Evolutionary conservation across 2,888 invertebrate genomes (phyloP), one percentile per base, ranked within the genome.

Genomic region (Chrysodeixis includens): DNA sequence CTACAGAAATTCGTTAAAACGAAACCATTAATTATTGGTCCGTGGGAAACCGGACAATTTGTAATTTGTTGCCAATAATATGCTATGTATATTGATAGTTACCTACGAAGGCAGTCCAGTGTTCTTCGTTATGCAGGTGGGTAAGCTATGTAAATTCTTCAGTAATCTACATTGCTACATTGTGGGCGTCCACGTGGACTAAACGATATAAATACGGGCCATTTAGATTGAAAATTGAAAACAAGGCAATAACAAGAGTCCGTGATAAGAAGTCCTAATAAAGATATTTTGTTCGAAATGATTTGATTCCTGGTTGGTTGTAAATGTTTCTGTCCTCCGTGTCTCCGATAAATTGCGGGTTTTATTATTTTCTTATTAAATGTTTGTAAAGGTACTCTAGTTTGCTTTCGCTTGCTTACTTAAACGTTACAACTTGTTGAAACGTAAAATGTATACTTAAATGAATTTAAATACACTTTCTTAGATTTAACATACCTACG

Each of bases 61-160:
- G 16, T 66, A 55, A 75, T 70, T 66, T 49, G 54, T 54, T 30
- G 54, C 26, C 56, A 66, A 51, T 73, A 74, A 59, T 62, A 44
- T n/a, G 60, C 35, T 22, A 56, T 62, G 60, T 59, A 51, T 60
- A 75, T 57, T 62, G 59, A 60, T 53, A 44, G 62, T 32, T 62
- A 56, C 51, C 52, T 44, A 56, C 54, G 61, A 78, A 71, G 61
- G 71, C 61, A 61, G 62, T 62, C 73, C 35, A 67, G 74, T 71
- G 51, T 61, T 75, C 71, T 64, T 71, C 70, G 57, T 49, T 58
- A 65, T 62, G 62, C 52, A 30, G 53, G 20, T 30, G 62, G 52
- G 59, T 75, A 64, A 65, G 58, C 64, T 71, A 64, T 66, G 71
- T 64, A 66, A 78, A 74, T 58, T 65, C 54, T 72, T 65, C 52